Evolutionary conservation across 1,140 invertebrate species (phyloP), one percentile per base, ranked within the genome.

Genomic region (Polypedilum pembai): DNA sequence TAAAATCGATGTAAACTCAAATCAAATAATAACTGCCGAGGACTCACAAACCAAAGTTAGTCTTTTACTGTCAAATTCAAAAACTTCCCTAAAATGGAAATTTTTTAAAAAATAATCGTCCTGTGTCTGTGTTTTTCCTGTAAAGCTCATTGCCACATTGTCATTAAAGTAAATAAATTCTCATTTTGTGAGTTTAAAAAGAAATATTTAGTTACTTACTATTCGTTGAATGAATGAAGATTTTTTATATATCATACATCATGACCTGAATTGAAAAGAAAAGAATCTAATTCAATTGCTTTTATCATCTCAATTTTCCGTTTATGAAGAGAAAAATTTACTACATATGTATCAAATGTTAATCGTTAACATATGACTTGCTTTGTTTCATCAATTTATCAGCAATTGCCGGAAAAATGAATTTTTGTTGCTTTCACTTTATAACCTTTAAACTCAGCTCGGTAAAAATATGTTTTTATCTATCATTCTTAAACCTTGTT

Each of bases 21-120:
- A 69, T 69, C 65, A 69, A 69, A 69, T 21, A 69, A 21, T 56
- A 12, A 56, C 65, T 69, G 65, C 65, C 17, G 65, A 69, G 8
- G 65, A 69, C 2, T 69, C 65, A 18, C 65, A 69, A 18, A 69
- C 65, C 20, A 69, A 69, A 69, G 45, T 56, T 1, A 56, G 45
- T n/a, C 24, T 33, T 33, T 56, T 56, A 56, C 45, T 56, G 4
- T 56, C 12, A 4, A 56, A 56, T n/a, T 56, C 45, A 56, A 56
- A 56, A n/a, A n/a, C 3, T n/a, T 56, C 45, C 45, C 15, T 12
- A 56, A 56, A 56, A 56, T 56, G 45, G 45, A 56, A 56, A 56
- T 15, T 56, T 56, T 56, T 56, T 56, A 56, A 12, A n/a, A 56
- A 56, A 56, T 56, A n/a, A 56, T 4, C 4, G 4, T 56, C 15